These are phyloP conservation scores for Ganaspis brasiliensis DNA, from an alignment of 2,888 invertebrate species.

Conservation along the genomic window DNA sequence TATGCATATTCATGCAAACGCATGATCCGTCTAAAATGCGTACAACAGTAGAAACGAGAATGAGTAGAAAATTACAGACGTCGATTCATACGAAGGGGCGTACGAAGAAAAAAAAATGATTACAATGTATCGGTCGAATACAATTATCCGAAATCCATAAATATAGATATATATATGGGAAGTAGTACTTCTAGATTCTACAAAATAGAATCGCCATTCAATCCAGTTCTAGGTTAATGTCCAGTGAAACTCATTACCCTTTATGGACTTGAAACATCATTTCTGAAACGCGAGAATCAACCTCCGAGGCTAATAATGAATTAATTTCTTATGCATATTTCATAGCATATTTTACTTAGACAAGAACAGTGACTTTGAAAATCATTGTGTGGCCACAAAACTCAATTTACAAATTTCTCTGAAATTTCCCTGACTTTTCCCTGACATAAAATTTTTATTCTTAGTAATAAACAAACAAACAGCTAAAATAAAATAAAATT, in stretches of 20 bases:
- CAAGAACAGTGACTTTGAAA: no score
- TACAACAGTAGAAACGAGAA: conserved; percentile 27
- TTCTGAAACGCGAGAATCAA: conserved; percentile 22
- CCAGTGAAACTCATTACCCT: conserved; percentile 32
- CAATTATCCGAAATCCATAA: conserved; percentile 34
- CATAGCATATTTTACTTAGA: background rate
- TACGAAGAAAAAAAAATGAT: conserved; percentile 23
- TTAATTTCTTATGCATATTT: conserved; percentile 36
- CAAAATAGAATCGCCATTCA: conserved; percentile 22
- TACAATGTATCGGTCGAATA: conserved; percentile 28
- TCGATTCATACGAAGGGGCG: conserved; percentile 20
- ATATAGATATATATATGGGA: no score
- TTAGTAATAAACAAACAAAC: no score
- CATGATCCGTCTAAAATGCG: conserved; percentile 32
- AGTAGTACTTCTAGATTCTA: background rate
- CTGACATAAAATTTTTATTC: no score
- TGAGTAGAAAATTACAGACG: conserved; percentile 29
- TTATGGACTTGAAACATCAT: conserved; percentile 25
- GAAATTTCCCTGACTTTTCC: no score
- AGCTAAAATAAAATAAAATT: no score
- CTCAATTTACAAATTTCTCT: no score
- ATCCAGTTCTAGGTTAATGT: conserved; percentile 30
- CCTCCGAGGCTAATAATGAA: conserved; percentile 16
- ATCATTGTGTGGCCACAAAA: no score
- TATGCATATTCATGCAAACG: conserved; percentile 35